Evolutionary conservation across 2,888 invertebrate species (phyloP), one percentile per base, ranked within the genome.

Genomic region (Synanthedon vespiformis): DNA sequence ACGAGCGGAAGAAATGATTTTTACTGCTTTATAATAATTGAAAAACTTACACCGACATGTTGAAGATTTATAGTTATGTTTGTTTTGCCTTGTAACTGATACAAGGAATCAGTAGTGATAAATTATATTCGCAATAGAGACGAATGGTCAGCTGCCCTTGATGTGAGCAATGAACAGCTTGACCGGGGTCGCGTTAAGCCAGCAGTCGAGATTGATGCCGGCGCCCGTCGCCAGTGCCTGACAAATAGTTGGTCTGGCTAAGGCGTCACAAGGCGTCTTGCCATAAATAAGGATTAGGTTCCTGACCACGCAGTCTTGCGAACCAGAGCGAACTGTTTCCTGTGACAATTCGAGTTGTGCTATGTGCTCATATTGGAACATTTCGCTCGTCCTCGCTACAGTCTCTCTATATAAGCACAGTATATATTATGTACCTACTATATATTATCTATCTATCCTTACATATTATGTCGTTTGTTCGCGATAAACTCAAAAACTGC

Each of bases 241-340:
- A 86, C 79, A 80, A 86, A 86, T 86, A 76, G 82, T 74, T 70
- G 78, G 84, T 75, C 72, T 72, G 72, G 66, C 67, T 70, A 77
- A 82, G 83, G 84, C 85, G 77, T 81, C 77, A 77, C 71, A 69
- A 62, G 72, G 73, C 84, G 75, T 85, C 84, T 85, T 84, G 80
- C 88, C 78, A 88, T 88, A 88, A 88, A 88, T 88, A 86, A 88
- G 87, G 88, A 88, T 88, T 87, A 87, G 60, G 68, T 55, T 63
- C 56, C 71, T 77, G 80, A 83, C 84, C 85, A 83, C 81, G 71
- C 70, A 78, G 80, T 81, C 80, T 80, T 78, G 81, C 61, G 71
- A 72, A 79, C 73, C 74, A 77, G 72, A 79, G 34, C 77, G 67
- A 68, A 66, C 67, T 65, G 67, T 68, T 13, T n/a, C 62, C 64